Base-by-base conservation (phyloP, 2,888 invertebrate genomes). In the Hylaea fasciaria region DNA sequence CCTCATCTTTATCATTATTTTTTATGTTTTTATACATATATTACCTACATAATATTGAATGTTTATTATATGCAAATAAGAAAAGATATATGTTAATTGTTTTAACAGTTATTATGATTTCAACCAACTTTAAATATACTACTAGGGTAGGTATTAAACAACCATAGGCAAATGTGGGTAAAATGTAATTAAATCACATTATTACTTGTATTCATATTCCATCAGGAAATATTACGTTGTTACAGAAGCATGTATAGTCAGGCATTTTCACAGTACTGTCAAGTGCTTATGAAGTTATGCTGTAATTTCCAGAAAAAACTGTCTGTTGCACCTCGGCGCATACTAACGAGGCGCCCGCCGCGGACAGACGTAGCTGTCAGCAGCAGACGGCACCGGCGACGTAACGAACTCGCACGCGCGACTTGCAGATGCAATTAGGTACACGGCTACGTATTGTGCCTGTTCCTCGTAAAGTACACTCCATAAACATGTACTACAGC, bases 281-380 rank as follows among this genome's bases (percentile, higher is more conserved):
- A 9, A 4, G 32, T 10, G 32, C 9, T 32, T 32, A 9, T 7
- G 9, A 32, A 32, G 3, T 10, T 9, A 9, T n/a, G n/a, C 37
- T 37, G 37, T 11, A 37, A 37, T 37, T 32, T 37, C 37, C 7
- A 1, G 12, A n/a, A 37, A 37, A 37, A n/a, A 12, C 4, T 32
- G 44, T 54, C 45, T 48, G 48, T 32, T 29, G 28, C n/a, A 47
- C 43, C 57, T 56, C 41, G 63, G 59, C 56, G 60, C 65, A 77
- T 77, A 72, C 81, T 81, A 80, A 82, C 77, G 82, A 81, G 75
- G 72, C 73, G 73, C 71, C 69, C 22, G 69, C 70, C 65, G 77
- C 35, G 45, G 57, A 77, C 78, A 79, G 80, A 77, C 73, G 78
- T 74, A 75, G 69, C 67, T 43, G 51, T 12, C 43, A 22, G 40